Evolutionary conservation across 2,797 vertebrate genomes (phyloP), one percentile per base, ranked within the genome.

Genomic region (Benthosema pterotum): DNA sequence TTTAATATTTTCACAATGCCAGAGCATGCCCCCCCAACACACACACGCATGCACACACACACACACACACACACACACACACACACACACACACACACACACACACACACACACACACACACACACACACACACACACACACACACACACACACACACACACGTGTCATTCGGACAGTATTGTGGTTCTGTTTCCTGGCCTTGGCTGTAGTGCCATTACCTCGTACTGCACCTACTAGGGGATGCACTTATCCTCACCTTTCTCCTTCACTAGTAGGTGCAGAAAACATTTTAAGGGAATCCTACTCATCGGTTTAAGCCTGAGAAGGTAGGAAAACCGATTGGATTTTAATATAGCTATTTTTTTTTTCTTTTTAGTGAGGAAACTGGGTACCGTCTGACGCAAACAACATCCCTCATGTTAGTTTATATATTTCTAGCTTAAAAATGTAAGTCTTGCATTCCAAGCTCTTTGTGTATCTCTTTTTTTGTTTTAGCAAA

Each of bases 401-500:
- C 43, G 52, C 76, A 86, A 88, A 77, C 81, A 58, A 71, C 79
- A 80, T 80, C 91, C 85, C 87, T 8, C 71, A 66, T 85, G 85
- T 93, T 93, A 92, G 88, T 87, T 89, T 80, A 80, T 91, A 86
- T 90, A 89, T 90, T 92, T 90, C 88, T 92, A 92, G 91, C 87
- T 85, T 81, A 85, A 38, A 32, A 38, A 75, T 68, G 89, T 88
- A 90, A 90, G 92, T 92, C 83, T 88, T 92, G 91, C 93, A 94
- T 93, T 93, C 93, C 91, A 93, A 86, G 84, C 89, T 90, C 85
- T 90, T 88, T 91, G 88, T 92, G 87, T 93, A 90, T 89, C 79
- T 86, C 79, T 86, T 63, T 79, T 90, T 86, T 92, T 90, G 91
- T 79, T 90, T 86, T 92, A 90, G 91, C 77, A 71, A n/a, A 88